phyloP scores from a whole-genome alignment of 1,140 invertebrate genomes.

The Protaetia brevitarsis region DNA sequence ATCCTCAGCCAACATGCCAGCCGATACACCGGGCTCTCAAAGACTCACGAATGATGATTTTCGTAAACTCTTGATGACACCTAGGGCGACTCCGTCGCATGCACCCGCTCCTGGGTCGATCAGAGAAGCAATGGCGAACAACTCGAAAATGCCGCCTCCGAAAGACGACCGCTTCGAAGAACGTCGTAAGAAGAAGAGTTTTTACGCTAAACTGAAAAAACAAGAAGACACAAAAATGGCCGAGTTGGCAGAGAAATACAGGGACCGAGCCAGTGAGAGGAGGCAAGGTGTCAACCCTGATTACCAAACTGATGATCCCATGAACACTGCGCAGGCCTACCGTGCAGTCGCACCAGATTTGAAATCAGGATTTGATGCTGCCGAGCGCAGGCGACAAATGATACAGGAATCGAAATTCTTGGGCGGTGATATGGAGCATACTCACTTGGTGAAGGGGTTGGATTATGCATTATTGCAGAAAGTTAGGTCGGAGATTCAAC shows the following conservation, averaged over 20 bases:
- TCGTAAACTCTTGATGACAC: conserved; percentile 92
- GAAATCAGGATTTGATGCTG: conserved; percentile 90
- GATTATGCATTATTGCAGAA: conserved; percentile 99
- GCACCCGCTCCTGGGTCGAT: conserved; percentile 53
- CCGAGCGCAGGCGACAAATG: conserved; percentile 90
- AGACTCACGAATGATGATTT: conserved; percentile 96
- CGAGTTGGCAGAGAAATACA: conserved; percentile 91
- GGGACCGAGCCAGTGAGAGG: conserved; percentile 90
- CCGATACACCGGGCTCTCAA: conserved; percentile 56
- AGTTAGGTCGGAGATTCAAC: conserved; percentile 74
- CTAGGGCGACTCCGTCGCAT: conserved; percentile 66
- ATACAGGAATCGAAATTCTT: conserved; percentile 99
- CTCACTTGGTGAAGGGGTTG: conserved; percentile 99
- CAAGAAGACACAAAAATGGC: conserved; percentile 95
- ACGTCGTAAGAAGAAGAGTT: conserved; percentile 78
- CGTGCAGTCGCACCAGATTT: conserved; percentile 92
- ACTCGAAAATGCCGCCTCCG: conserved; percentile 41
- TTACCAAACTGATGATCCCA: conserved; percentile 77
- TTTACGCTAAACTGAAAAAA: conserved; percentile 91
- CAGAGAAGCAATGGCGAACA: conserved; percentile 61
- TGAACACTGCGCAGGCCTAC: conserved; percentile 87
- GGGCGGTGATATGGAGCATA: conserved; percentile 99
- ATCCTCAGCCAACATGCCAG: conserved; percentile 49
- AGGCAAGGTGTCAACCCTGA: conserved; percentile 83
- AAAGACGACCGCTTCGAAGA: conserved; percentile 52